A percentile compares a stretch with the other conserved stretches of the same genome.
phyloP scores from a whole-genome alignment of 2,797 vertebrate genomes.

The Sebastes kiyomatsui region DNA sequence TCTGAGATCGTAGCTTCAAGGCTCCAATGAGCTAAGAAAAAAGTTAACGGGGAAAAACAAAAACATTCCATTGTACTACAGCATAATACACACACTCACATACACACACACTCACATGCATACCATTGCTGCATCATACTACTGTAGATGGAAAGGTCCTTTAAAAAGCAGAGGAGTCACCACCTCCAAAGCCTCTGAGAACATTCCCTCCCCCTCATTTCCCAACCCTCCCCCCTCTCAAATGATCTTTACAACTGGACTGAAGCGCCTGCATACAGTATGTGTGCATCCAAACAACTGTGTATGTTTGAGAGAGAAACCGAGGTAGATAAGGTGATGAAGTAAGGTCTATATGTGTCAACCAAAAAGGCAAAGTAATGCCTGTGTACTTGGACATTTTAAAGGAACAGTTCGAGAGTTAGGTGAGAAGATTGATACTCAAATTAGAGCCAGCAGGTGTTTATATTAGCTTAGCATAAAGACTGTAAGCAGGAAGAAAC shows the following conservation, averaged over 20 bases:
- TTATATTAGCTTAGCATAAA: background rate
- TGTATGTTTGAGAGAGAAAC: background rate
- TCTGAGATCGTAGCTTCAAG: constrained; percentile 51
- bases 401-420: background rate
- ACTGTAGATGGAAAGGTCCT: constrained; percentile 55
- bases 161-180: constrained; percentile 47
- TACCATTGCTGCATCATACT: constrained; percentile 3
- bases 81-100: background rate
- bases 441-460: background rate
- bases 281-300: background rate
- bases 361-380: background rate
- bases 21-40: constrained; percentile 57
- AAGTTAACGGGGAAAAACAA: constrained; percentile 44
- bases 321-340: background rate
- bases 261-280: background rate
- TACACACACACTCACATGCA: background rate
- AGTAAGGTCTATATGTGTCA: background rate
- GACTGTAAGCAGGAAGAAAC: background rate
- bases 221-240: constrained; percentile 38
- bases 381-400: background rate
- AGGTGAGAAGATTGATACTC: background rate
- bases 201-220: constrained; percentile 70
- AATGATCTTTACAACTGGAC: constrained; percentile 2
- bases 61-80: constrained; percentile 9
- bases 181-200: constrained; percentile 29